Evolutionary conservation across 2,888 invertebrate genomes (phyloP).

Genomic region (Ditylenchus weischeri): DNA sequence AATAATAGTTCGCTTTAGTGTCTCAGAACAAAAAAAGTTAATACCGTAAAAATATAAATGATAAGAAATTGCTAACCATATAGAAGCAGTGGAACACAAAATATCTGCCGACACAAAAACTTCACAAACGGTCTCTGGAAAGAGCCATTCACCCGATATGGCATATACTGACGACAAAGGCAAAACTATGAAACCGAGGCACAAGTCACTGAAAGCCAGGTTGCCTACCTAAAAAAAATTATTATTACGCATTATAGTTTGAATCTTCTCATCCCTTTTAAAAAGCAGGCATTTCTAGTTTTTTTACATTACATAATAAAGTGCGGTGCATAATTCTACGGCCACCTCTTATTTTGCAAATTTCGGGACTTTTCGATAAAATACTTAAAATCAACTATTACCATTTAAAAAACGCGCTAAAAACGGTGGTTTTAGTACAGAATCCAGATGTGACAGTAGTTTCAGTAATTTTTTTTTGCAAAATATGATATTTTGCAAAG

Average conservation of each 20-base stretch:
- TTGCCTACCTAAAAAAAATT: constrained; percentile 59
- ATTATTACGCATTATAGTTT: neutral
- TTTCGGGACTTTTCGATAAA: too few species aligned
- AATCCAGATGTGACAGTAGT: too few species aligned
- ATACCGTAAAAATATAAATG: neutral
- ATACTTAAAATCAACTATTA: too few species aligned
- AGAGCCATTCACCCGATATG: constrained; percentile 61
- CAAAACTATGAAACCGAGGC: constrained; percentile 61
- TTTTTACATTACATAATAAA: too few species aligned
- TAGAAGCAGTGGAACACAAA: constrained; percentile 63
- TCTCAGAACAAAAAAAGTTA: neutral
- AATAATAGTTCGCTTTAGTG: too few species aligned
- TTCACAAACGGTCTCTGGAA: constrained; percentile 60
- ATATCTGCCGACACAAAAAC: constrained; percentile 63
- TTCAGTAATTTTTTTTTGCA: too few species aligned
- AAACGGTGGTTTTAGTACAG: too few species aligned
- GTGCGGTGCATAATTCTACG: too few species aligned
- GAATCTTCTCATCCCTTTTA: neutral
- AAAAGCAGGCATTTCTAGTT: neutral
- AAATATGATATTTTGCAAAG: too few species aligned
- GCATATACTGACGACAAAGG: constrained; percentile 61
- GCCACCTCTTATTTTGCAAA: too few species aligned
- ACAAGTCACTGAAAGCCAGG: constrained; percentile 62
- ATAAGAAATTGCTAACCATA: constrained; percentile 44
- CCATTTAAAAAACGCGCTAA: too few species aligned